Conservation (phyloP, 2,113 vertebrate species). For the Apodemus speciosus region DNA sequence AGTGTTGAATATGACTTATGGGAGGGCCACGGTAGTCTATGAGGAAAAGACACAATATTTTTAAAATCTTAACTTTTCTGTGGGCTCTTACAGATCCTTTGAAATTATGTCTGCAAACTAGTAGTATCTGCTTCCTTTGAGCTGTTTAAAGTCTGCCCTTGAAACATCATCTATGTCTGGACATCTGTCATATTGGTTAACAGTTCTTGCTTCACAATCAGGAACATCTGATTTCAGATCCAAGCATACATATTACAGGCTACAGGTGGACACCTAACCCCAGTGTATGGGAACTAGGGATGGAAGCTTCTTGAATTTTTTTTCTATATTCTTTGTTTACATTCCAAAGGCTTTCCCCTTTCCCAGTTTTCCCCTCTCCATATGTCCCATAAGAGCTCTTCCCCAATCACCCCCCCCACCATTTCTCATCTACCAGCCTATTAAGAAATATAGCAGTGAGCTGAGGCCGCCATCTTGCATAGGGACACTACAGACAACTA, state of each 20-base stretch:
- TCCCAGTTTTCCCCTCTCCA: too few species aligned
- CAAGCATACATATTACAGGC: background rate
- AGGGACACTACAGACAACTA: too few species aligned
- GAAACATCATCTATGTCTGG: background rate
- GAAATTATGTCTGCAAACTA: background rate
- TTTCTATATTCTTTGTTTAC: too few species aligned
- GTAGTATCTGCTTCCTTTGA: background rate
- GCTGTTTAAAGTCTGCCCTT: background rate
- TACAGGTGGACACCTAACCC: background rate
- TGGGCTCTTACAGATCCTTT: accelerated
- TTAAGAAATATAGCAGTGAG: background rate
- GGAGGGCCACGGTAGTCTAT: background rate
- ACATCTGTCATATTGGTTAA: background rate
- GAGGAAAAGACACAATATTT: background rate
- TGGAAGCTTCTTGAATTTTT: background rate
- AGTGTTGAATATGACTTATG: background rate
- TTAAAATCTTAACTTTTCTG: too few species aligned
- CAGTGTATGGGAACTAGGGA: background rate
- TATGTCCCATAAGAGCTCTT: too few species aligned
- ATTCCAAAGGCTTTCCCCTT: too few species aligned
- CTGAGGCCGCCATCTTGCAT: too few species aligned
- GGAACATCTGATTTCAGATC: background rate
- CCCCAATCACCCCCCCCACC: too few species aligned
- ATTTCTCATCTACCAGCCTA: accelerated
- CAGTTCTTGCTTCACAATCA: background rate